Evolutionary conservation across 2,888 invertebrate species (phyloP), one percentile per base, ranked within the genome.

Genomic region (Cantharis flavilabris): DNA sequence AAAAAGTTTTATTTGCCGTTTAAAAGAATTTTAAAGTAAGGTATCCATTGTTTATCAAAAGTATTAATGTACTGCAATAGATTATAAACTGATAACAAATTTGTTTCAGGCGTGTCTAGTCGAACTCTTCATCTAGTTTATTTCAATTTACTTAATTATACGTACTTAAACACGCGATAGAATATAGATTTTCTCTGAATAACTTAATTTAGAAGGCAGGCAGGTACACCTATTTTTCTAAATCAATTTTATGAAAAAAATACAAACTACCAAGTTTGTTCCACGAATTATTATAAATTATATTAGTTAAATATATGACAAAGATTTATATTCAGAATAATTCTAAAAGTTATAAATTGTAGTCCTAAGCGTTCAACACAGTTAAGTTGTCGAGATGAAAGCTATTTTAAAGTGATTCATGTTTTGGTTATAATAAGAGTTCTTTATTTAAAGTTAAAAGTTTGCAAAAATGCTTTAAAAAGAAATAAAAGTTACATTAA

Each of bases 321-420:
- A n/a, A 49, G 49, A 49, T 49, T 49, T 49, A 49, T 49, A 49
- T 26, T 67, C 26, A 4, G 26, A 67, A 26, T 67, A n/a, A 67
- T 67, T 67, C 26, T 67, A 67, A 67, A 26, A 67, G 65, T 67
- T 67, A 67, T 67, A 67, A 67, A 67, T 67, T 18, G 65, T 67
- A 67, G 65, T 67, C 65, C 23, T 67, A 67, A 67, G 65, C 26
- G 65, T 67, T 67, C 65, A 67, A 67, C 65, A 67, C 65, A 67
- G 65, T 67, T 67, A 67, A 67, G 65, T 67, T 67, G 65, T 67
- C 65, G 26, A 67, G 65, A 23, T 67, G 26, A 67, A 67, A 67
- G 65, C 65, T 67, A 67, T 20, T 67, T 67, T 67, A 67, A 67
- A 67, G 26, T 67, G 65, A 67, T 67, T 67, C 65, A 67, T 67